Conservation (phyloP, 2,888 invertebrate species). For the Nomada fabriciana region DNA sequence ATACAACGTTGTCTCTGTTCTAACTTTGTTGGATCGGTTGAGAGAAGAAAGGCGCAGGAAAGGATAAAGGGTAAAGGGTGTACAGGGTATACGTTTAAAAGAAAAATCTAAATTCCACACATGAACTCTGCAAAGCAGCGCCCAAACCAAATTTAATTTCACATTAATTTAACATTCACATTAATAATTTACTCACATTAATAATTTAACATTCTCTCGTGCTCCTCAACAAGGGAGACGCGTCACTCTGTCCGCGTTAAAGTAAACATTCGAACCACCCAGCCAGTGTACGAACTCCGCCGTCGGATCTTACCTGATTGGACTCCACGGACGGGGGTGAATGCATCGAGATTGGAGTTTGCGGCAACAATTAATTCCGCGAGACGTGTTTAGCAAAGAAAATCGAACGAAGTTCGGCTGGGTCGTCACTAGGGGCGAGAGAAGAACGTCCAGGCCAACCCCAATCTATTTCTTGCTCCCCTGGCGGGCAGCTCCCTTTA, state of each 20-base stretch:
- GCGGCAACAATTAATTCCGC: conserved; percentile 41
- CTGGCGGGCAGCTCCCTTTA: conserved; percentile 56
- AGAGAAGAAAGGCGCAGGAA: no score
- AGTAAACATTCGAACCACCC: conserved; percentile 3
- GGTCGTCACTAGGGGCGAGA: background rate
- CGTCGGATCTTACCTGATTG: background rate
- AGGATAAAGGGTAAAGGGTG: no score
- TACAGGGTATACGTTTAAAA: background rate
- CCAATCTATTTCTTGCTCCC: conserved; percentile 57
- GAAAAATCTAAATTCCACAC: background rate
- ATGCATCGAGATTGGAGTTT: conserved; percentile 8
- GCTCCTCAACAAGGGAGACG: background rate
- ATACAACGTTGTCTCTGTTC: background rate
- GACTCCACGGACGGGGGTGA: conserved; percentile 16
- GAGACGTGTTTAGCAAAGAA: conserved; percentile 40
- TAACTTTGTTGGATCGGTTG: no score
- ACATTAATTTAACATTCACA: no score
- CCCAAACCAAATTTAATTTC: no score
- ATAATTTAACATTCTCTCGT: no score
- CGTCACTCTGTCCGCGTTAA: background rate
- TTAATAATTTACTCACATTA: no score
- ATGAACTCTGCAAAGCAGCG: no score
- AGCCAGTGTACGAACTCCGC: conserved; percentile 5
- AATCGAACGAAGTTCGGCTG: conserved; percentile 27
- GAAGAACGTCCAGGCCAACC: conserved; percentile 26